These are phyloP conservation scores for Enteromius fasciolatus DNA, from an alignment of 2,797 vertebrate genomes.

Conservation along the genomic window DNA sequence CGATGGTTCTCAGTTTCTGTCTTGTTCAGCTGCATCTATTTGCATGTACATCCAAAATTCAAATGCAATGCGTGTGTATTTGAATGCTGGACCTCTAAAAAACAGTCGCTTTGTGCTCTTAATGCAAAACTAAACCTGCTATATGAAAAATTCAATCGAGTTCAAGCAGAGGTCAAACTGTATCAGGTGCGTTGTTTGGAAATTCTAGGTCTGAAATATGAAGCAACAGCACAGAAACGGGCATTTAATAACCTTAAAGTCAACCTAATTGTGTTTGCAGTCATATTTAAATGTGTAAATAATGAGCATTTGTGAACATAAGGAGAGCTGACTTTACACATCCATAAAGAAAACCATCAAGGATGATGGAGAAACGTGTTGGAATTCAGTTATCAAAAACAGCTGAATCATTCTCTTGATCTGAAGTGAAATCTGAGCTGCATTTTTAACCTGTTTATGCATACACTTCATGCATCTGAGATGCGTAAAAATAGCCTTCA, in stretches of 20 bases:
- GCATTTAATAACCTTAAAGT: not conserved
- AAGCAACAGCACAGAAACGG: not conserved
- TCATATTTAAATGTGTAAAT: not conserved
- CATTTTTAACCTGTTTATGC: slow-evolving; percentile 3
- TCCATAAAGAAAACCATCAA: not conserved
- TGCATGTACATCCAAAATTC: slow-evolving; percentile 20
- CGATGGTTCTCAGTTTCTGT: not conserved
- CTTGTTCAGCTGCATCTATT: not conserved
- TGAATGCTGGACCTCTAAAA: slow-evolving; percentile 16
- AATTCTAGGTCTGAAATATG: not conserved
- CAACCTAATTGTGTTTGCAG: not conserved
- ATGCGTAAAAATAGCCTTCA: not conserved
- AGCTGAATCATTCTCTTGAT: not conserved
- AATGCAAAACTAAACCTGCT: slow-evolving; percentile 33
- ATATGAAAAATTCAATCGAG: not conserved
- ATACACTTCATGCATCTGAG: not conserved
- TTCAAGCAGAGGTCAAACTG: not conserved
- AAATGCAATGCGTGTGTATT: slow-evolving; percentile 28
- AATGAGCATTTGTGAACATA: not conserved
- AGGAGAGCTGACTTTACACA: not conserved
- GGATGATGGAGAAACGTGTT: not conserved
- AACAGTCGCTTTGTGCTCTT: slow-evolving; percentile 7
- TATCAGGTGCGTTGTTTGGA: not conserved
- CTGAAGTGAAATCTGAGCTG: not conserved
- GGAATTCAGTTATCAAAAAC: not conserved